Evolutionary conservation across 2,113 vertebrate genomes (phyloP).

Genomic region (Lepisosteus osseus): DNA sequence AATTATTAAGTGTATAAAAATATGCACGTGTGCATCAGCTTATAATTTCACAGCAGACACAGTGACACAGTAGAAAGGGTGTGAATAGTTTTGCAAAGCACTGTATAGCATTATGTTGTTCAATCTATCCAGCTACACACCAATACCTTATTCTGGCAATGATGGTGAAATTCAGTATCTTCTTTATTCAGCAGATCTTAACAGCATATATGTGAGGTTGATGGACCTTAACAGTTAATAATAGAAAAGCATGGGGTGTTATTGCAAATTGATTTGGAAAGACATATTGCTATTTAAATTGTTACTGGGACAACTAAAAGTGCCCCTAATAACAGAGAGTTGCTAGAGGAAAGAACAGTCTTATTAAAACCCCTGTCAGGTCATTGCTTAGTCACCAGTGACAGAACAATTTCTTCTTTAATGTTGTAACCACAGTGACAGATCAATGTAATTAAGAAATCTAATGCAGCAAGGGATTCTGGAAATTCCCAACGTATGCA

Average conservation of each 20-base stretch:
- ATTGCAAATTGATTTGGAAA: neutral
- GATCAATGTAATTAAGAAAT: constrained; percentile 54
- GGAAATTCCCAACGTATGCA: constrained; percentile 54
- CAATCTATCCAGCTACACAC: too few species aligned
- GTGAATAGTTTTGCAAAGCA: too few species aligned
- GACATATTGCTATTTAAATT: neutral
- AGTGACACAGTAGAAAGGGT: too few species aligned
- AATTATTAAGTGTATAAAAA: too few species aligned
- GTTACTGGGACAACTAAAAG: neutral
- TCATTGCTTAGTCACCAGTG: constrained; percentile 17
- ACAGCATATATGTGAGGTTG: too few species aligned
- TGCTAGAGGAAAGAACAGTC: constrained; percentile 52
- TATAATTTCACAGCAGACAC: too few species aligned
- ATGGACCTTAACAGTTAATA: neutral
- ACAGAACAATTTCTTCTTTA: constrained; percentile 42
- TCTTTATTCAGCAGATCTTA: too few species aligned
- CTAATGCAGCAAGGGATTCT: constrained; percentile 39
- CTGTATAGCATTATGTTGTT: too few species aligned
- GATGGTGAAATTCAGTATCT: too few species aligned
- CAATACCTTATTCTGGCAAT: too few species aligned
- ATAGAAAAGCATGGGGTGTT: neutral
- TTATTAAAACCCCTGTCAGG: constrained; percentile 53
- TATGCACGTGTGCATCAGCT: too few species aligned
- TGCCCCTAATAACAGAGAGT: neutral
- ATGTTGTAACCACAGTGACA: constrained; percentile 59